Conservation (phyloP, 2,797 vertebrate species). For the Morelia viridis region DNA sequence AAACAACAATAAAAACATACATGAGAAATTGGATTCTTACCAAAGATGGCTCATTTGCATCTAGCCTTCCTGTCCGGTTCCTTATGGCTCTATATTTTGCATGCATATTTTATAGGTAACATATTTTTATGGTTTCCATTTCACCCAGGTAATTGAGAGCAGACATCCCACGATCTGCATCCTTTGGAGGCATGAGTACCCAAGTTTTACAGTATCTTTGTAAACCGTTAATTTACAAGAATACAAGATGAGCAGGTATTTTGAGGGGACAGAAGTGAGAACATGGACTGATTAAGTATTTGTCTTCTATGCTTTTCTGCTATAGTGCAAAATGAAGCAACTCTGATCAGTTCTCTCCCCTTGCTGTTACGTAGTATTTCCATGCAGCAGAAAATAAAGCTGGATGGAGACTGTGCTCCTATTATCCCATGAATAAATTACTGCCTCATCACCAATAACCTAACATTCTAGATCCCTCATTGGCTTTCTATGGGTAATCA, state of each 20-base stretch:
- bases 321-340: too few species aligned
- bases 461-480: too few species aligned
- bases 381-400: too few species aligned
- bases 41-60: constrained; percentile 15
- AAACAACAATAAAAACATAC: neutral
- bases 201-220: neutral
- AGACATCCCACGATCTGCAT: neutral
- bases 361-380: too few species aligned
- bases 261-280: neutral
- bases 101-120: neutral
- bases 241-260: neutral
- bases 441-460: too few species aligned
- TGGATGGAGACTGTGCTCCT: too few species aligned
- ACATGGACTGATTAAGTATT: too few species aligned
- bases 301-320: too few species aligned
- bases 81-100: neutral
- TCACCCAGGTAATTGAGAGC: neutral
- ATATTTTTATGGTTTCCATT: neutral
- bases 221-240: neutral
- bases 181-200: neutral
- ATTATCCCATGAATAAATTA: too few species aligned
- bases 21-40: neutral
- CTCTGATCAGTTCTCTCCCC: too few species aligned
- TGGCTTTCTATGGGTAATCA: too few species aligned
- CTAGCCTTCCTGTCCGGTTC: neutral